Evolutionary conservation across 2,113 vertebrate species (phyloP).

Genomic region (Herpetotheres cachinnans): DNA sequence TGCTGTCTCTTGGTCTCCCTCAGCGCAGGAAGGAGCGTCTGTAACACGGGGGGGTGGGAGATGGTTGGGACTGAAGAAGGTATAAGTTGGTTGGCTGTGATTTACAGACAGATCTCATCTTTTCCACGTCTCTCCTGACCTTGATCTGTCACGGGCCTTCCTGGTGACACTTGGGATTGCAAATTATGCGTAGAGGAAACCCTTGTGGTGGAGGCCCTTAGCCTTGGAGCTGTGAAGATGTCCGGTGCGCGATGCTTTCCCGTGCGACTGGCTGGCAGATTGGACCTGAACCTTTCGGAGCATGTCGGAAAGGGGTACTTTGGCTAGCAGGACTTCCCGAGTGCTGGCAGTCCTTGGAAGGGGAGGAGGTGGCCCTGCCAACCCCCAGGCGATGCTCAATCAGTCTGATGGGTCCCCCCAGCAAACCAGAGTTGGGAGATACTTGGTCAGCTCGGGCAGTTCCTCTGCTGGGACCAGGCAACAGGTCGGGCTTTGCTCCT

Average conservation of each 20-base stretch:
- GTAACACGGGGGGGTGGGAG: background rate
- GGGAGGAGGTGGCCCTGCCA: background rate
- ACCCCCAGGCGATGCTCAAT: background rate
- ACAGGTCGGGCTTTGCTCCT: background rate
- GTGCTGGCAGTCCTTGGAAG: background rate
- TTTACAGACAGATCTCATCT: background rate
- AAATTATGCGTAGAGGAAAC: background rate
- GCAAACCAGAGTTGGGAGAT: background rate
- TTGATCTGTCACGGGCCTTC: background rate
- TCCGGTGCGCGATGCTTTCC: background rate
- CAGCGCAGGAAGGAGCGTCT: background rate
- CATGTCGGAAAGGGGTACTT: background rate
- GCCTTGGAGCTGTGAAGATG: accelerated
- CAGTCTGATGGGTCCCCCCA: background rate
- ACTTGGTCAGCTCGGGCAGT: background rate
- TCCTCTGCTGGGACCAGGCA: background rate
- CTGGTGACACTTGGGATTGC: background rate
- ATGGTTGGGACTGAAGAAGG: background rate
- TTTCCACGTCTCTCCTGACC: background rate
- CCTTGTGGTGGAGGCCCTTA: background rate
- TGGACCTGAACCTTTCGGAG: background rate
- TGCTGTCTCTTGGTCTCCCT: background rate
- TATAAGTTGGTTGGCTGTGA: background rate
- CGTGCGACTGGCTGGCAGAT: background rate
- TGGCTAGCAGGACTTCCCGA: background rate